Percentiles rank a stretch among this genome's conserved stretches.
Conservation (phyloP, 2,888 invertebrate species). For the Apotomis capreana region DNA sequence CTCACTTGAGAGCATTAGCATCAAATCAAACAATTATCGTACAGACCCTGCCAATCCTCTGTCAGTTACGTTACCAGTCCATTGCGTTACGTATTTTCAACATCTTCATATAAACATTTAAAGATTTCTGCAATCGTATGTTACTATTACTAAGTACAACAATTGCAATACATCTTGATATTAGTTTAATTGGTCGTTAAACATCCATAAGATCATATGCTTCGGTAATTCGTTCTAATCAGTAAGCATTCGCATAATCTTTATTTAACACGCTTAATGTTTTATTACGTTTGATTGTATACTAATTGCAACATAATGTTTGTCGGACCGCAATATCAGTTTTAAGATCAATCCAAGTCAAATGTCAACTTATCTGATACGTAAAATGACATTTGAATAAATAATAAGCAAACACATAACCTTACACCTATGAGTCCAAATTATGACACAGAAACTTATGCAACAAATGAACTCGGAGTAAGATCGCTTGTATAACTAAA, state of each 20-base stretch:
- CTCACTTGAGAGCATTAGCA: conserved; percentile 48
- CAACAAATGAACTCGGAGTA: conserved; percentile 58
- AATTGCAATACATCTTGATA: conserved; percentile 8
- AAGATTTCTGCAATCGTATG: conserved; percentile 10
- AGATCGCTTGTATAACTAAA: conserved; percentile 63
- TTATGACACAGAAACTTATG: conserved; percentile 66
- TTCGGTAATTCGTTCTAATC: conserved; percentile 29
- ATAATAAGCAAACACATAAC: conserved; percentile 44
- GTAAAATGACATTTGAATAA: conserved; percentile 23
- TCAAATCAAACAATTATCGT: conserved; percentile 48
- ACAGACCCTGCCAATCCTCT: conserved; percentile 44
- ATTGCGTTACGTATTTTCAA: conserved; percentile 35
- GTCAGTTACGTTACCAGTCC: conserved; percentile 26
- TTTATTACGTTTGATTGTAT: conserved; percentile 21
- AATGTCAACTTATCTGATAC: conserved; percentile 17
- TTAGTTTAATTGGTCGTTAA: conserved; percentile 30
- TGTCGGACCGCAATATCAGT: conserved; percentile 7
- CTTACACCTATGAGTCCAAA: conserved; percentile 50
- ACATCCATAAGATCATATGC: conserved; percentile 33
- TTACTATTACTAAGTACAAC: background rate
- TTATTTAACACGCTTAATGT: conserved; percentile 17
- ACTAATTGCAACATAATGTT: conserved; percentile 19
- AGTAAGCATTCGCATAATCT: conserved; percentile 17
- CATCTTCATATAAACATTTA: conserved; percentile 22
- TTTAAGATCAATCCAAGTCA: conserved; percentile 2